A percentile compares a stretch with the other conserved stretches of the same genome.
Conservation (phyloP, 2,888 invertebrate species). For the Dysmachus trigonus region DNA sequence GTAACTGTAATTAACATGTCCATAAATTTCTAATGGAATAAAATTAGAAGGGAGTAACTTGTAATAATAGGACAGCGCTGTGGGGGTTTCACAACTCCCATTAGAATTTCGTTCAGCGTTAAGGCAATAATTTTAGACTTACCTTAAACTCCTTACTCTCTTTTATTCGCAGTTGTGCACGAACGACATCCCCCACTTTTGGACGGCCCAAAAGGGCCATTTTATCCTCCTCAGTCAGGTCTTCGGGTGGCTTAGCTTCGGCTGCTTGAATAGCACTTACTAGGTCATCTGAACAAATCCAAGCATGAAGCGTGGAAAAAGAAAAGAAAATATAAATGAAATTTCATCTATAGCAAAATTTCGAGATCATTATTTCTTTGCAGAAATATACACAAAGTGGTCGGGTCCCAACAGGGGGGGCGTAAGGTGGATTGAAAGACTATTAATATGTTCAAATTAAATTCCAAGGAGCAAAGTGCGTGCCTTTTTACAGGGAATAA, state of each 20-base stretch:
- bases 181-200: slow-evolving; percentile 84
- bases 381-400: slow-evolving; percentile 5
- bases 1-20: slow-evolving; percentile 25
- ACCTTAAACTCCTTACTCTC: slow-evolving; percentile 99
- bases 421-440: neutral
- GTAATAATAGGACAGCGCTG: neutral
- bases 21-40: slow-evolving; percentile 16
- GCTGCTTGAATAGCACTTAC: slow-evolving; percentile 72
- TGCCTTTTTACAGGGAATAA: neutral
- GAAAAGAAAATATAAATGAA: slow-evolving; percentile 1
- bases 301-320: slow-evolving; percentile 23
- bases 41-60: neutral
- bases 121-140: slow-evolving; percentile 54
- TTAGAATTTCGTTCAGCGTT: neutral
- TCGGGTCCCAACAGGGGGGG: neutral
- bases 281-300: slow-evolving; percentile 63
- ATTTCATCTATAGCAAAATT: neutral
- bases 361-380: neutral
- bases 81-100: neutral
- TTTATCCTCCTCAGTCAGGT: slow-evolving; percentile 82
- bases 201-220: slow-evolving; percentile 92
- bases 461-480: neutral
- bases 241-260: slow-evolving; percentile 72
- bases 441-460: neutral
- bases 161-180: slow-evolving; percentile 89